Evolutionary conservation across 2,113 vertebrate species (phyloP).

Genomic region (Gymnobelideus leadbeateri): DNA sequence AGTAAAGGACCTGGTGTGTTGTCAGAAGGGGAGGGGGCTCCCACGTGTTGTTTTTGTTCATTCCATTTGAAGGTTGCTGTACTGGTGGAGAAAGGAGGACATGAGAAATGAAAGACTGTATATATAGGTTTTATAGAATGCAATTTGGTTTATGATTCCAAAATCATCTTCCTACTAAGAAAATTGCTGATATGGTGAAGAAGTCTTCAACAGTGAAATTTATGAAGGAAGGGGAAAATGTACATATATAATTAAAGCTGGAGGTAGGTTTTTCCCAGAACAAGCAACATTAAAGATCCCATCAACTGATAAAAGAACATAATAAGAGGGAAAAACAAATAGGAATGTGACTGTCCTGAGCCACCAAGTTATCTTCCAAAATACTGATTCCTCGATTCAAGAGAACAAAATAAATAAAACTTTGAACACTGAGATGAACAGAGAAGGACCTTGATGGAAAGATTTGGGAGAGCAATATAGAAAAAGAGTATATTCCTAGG

Average conservation of each 20-base stretch:
- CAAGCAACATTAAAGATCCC: neutral
- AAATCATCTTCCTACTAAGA: neutral
- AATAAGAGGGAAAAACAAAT: neutral
- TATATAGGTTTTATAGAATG: neutral
- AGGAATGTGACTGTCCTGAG: neutral
- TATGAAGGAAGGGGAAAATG: neutral
- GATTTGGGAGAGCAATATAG: neutral
- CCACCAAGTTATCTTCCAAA: neutral
- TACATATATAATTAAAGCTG: neutral
- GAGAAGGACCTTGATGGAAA: neutral
- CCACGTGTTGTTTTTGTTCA: neutral
- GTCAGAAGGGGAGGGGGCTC: neutral
- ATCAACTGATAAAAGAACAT: neutral
- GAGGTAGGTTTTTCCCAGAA: neutral
- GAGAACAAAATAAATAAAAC: neutral
- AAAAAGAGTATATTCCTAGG: neutral
- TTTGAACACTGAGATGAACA: neutral
- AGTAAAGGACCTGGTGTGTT: neutral
- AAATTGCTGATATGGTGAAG: neutral
- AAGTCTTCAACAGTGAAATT: neutral
- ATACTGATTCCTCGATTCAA: neutral
- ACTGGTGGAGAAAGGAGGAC: neutral
- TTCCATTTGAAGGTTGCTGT: neutral
- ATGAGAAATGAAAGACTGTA: neutral
- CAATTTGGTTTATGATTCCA: neutral